Evolutionary conservation across 92 coral and sea anemone genomes (phyloP).

Genomic region (Porites rus): DNA sequence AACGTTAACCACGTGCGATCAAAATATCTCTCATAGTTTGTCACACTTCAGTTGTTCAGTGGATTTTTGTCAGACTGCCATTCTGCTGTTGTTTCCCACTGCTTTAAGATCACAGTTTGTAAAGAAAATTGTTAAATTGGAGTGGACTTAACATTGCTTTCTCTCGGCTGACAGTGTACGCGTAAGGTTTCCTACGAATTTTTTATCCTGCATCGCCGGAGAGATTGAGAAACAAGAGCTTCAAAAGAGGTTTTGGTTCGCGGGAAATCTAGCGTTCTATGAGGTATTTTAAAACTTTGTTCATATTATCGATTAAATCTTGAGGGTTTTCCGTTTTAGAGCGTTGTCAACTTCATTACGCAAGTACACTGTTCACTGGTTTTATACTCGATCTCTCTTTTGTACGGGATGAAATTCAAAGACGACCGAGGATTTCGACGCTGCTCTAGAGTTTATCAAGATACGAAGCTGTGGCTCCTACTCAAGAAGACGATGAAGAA

Average conservation of each 20-base stretch:
- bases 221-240: conserved; percentile 1
- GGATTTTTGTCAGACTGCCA: no score
- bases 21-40: conserved; percentile 20
- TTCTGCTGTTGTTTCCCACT: neutral
- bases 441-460: conserved; percentile 77
- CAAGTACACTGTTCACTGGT: conserved; percentile 15
- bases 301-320: no score
- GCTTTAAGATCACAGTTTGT: neutral
- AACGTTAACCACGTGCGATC: conserved; percentile 13
- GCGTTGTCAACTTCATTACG: neutral
- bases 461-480: conserved; percentile 89
- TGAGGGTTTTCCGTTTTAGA: no score
- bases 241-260: conserved; percentile 35
- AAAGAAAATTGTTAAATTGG: neutral
- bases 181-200: neutral
- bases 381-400: conserved; percentile 10
- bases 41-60: conserved; percentile 35
- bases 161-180: neutral
- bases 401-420: conserved; percentile 84
- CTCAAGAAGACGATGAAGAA: conserved; percentile 82
- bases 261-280: conserved; percentile 84
- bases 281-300: conserved; percentile 62
- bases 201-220: conserved; percentile 18
- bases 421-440: conserved; percentile 92
- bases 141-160: neutral